Conservation (phyloP, 2,888 invertebrate species). For the Ecliptopera silaceata region DNA sequence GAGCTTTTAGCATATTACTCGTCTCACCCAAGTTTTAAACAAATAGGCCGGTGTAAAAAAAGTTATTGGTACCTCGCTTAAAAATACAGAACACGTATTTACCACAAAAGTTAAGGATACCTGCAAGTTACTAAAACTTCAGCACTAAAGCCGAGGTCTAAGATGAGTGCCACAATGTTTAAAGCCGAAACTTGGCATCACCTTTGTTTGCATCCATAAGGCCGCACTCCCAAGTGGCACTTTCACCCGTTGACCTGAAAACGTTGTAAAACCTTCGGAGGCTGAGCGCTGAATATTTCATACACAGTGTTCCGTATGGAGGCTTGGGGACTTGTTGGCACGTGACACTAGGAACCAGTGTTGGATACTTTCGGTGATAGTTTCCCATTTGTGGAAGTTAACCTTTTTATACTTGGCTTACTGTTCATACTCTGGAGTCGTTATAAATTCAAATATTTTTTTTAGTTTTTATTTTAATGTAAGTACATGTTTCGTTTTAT, state of each 20-base stretch:
- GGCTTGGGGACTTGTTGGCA: slow-evolving; percentile 10
- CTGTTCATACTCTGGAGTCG: too few relatives aligned
- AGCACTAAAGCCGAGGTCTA: background rate
- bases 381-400: background rate
- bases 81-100: background rate
- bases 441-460: too few relatives aligned
- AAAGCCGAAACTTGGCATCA: slow-evolving; percentile 13
- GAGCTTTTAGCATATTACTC: too few relatives aligned
- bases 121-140: background rate
- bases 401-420: too few relatives aligned
- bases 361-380: background rate
- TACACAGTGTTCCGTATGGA: slow-evolving; percentile 20
- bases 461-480: too few relatives aligned
- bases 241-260: slow-evolving; percentile 35
- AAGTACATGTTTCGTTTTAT: too few relatives aligned
- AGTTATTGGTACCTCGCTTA: too few relatives aligned
- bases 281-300: slow-evolving; percentile 37
- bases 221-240: slow-evolving; percentile 8
- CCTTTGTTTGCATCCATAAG: slow-evolving; percentile 20
- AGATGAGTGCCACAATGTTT: slow-evolving; percentile 2
- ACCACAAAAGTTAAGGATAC: background rate
- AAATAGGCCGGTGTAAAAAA: too few relatives aligned
- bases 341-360: background rate
- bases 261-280: slow-evolving; percentile 29
- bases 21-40: too few relatives aligned